A percentile compares a stretch with the other conserved stretches of the same genome.
These are phyloP conservation scores for Diorhabda elongata DNA, from an alignment of 1,140 invertebrate genomes.

Conservation along the genomic window DNA sequence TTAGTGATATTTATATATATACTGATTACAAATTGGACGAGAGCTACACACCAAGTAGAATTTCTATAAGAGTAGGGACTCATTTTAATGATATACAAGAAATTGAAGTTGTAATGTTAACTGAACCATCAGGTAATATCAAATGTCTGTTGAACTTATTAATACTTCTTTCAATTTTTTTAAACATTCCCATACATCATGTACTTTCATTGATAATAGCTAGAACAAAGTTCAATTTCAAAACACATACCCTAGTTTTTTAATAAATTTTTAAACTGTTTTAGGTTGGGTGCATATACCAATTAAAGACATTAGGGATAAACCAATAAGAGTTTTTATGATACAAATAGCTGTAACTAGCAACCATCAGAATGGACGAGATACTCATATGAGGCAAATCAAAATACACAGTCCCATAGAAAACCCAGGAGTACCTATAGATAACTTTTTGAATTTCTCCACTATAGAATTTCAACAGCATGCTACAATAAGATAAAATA, in stretches of 20 bases:
- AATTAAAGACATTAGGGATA: conserved; percentile 83
- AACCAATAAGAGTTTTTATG: conserved; percentile 91
- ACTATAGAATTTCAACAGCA: conserved; percentile 79
- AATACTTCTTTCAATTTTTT: too few relatives aligned
- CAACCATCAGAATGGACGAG: conserved; percentile 97
- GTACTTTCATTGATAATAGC: too few relatives aligned
- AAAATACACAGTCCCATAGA: conserved; percentile 92
- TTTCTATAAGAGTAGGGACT: conserved; percentile 91
- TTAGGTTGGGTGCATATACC: conserved; percentile 91
- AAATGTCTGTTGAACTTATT: conserved; percentile 4
- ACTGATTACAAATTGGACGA: conserved; percentile 98
- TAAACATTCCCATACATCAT: too few relatives aligned
- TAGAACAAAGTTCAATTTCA: not conserved
- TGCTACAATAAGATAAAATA: conserved; percentile 66
- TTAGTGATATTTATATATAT: conserved; percentile 94
- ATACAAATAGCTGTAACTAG: conserved; percentile 95
- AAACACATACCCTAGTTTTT: not conserved
- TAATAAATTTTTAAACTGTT: conserved; percentile 25
- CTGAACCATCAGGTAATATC: conserved; percentile 73
- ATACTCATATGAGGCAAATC: conserved; percentile 96
- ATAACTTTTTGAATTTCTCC: conserved; percentile 72
- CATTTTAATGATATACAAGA: conserved; percentile 98
- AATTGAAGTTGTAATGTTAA: conserved; percentile 89
- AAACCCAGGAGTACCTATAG: conserved; percentile 66
- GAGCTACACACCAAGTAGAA: conserved; percentile 95